These are phyloP conservation scores for Zootermopsis nevadensis DNA, from an alignment of 2,888 invertebrate species.

Conservation along the genomic window DNA sequence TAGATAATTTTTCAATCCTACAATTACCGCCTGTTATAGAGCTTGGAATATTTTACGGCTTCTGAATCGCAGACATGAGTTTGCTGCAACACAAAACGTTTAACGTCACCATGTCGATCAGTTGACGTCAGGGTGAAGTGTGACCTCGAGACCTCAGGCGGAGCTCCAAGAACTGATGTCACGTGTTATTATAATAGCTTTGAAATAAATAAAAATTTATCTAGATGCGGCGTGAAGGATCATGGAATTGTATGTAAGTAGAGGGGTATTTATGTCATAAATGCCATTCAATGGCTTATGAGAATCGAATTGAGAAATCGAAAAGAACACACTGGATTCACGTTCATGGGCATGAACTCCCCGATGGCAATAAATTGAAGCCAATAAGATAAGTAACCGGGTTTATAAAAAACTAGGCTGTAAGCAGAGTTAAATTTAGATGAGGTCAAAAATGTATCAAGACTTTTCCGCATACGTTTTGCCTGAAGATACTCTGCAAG, in stretches of 20 bases:
- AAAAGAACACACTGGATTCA: background rate
- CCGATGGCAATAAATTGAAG: background rate
- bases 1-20: no score
- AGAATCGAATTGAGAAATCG: constrained; percentile 6
- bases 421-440: no score
- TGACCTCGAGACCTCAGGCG: constrained; percentile 15
- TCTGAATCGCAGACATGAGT: background rate
- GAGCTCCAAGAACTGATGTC: background rate
- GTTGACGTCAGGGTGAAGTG: constrained; percentile 19
- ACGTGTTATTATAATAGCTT: constrained; percentile 2
- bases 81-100: background rate
- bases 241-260: background rate
- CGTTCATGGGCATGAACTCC: background rate
- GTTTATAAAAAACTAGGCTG: no score
- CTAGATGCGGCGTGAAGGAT: background rate
- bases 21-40: no score
- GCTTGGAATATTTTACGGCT: no score
- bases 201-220: background rate
- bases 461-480: no score
- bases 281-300: background rate
- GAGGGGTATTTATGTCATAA: background rate
- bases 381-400: background rate
- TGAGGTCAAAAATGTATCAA: no score
- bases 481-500: no score
- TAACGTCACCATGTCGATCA: constrained; percentile 14